phyloP scores from a whole-genome alignment of 2,113 vertebrate species.

The Zosterops borbonicus region DNA sequence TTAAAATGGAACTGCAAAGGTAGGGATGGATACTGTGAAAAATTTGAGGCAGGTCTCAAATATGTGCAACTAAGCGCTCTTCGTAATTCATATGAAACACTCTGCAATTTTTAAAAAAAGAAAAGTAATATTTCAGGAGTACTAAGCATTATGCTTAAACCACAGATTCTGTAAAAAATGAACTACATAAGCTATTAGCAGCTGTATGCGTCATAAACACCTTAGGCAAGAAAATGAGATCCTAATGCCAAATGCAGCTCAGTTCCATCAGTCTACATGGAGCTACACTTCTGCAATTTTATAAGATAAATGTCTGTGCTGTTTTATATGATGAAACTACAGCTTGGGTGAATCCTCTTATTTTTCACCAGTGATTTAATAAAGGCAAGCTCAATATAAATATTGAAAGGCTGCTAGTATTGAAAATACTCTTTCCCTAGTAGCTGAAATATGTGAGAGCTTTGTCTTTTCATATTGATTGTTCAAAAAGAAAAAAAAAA shows the following conservation, averaged over 20 bases:
- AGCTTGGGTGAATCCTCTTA: constrained; percentile 75
- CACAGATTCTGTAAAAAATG: constrained; percentile 79
- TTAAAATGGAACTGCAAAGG: constrained; percentile 11
- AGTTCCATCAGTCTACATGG: constrained; percentile 71
- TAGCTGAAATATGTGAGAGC: constrained; percentile 62
- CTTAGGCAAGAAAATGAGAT: constrained; percentile 75
- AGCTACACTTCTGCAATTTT: constrained; percentile 72
- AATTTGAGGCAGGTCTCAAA: constrained; percentile 35
- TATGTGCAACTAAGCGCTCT: constrained; percentile 32
- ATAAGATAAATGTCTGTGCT: constrained; percentile 75
- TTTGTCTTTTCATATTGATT: constrained; percentile 71
- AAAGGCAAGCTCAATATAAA: constrained; percentile 78
- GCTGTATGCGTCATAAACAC: constrained; percentile 72
- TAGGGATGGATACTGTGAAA: constrained; percentile 22
- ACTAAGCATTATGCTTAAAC: constrained; percentile 76
- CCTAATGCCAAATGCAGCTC: constrained; percentile 68
- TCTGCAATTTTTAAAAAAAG: constrained; percentile 64
- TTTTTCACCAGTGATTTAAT: constrained; percentile 81
- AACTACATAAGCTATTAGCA: constrained; percentile 75
- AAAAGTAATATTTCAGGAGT: constrained; percentile 68
- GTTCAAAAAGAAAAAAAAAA: background rate
- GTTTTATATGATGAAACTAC: constrained; percentile 77
- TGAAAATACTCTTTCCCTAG: constrained; percentile 50
- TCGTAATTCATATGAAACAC: constrained; percentile 53
- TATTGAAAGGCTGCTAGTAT: constrained; percentile 70